Base-by-base conservation (phyloP, 2,888 invertebrate genomes). In the Alitta virens region DNA sequence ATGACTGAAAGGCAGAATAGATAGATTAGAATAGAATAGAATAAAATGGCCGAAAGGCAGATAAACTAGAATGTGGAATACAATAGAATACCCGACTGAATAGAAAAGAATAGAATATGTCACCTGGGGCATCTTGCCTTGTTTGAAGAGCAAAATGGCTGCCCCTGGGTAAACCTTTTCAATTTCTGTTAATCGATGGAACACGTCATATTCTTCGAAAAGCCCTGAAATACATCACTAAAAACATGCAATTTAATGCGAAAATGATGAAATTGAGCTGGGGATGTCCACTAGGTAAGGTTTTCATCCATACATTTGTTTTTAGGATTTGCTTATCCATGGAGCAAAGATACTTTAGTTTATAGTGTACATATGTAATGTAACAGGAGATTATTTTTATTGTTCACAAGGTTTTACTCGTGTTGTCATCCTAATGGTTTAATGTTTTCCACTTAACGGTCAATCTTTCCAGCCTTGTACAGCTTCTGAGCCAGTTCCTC, bases 131-230 rank as follows among this genome's bases (percentile, higher is more conserved):
- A 78, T 68, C 49, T 73, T 75, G 51, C 76, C 76, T 38, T 71
- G 68, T 65, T 79, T 79, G 60, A 76, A 77, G 25, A 79, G 65
- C 14, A 79, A 66, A 50, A 79, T 72, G 62, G 74, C 75, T n/a
- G 80, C 72, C 26, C 78, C 78, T 5, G 74, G 71, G 59, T 72
- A 75, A 21, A 74, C 78, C 42, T 75, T 71, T 57, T 79, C 78
- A 25, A 79, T 63, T 61, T 68, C 69, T 1, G 76, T 76, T 14
- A 79, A 69, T 46, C 80, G 65, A 60, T 78, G 72, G 62, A 75
- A 78, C 40, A 79, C 64, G 0, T 75, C 78, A 62, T 66, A 71
- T 21, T 78, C 78, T 58, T 71, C 63, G 65, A 76, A 73, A 54
- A 74, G 64, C 40, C 72, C 76, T 76, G 67, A 46, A 46, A 46